Evolutionary conservation across 2,888 invertebrate genomes (phyloP), one percentile per base, ranked within the genome.

Genomic region (Melieria crassipennis): DNA sequence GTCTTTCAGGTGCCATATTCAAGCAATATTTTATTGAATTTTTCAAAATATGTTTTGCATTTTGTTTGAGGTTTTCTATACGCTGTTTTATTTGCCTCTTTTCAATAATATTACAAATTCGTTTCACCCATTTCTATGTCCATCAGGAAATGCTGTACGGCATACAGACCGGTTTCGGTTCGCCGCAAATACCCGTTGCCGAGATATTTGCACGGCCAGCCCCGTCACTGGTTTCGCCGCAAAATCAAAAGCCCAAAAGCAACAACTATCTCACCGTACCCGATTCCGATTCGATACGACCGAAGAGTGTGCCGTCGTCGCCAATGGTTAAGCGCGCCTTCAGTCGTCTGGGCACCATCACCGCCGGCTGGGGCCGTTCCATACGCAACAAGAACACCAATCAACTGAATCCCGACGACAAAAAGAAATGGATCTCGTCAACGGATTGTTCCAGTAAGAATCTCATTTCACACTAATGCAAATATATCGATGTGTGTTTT

Each of bases 101-200:
- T n/a, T n/a, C n/a, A n/a, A n/a, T n/a, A n/a, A n/a, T n/a, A n/a
- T n/a, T n/a, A n/a, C n/a, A n/a, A n/a, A n/a, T n/a, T n/a, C n/a
- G n/a, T n/a, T n/a, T n/a, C n/a, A n/a, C n/a, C n/a, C n/a, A n/a
- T n/a, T n/a, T n/a, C n/a, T n/a, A n/a, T n/a, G n/a, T n/a, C n/a
- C n/a, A n/a, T n/a, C n/a, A n/a, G 89, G 96, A 97, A 88, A 96
- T 97, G 96, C 88, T 97, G 65, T 97, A 97, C 85, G 97, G 97
- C 71, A 96, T 97, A 80, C 95, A 96, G 85, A 94, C 95, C 0
- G 96, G 96, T 66, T 96, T 96, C 83, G 96, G 96, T 4, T 96
- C 95, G 62, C 96, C 96, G 1, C 96, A 96, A 88, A 95, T 96
- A 75, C 96, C 96, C 0, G 96, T 96, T 4, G 96, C 95, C 0